Evolutionary conservation across 2,113 vertebrate species (phyloP), one percentile per base, ranked within the genome.

Genomic region (Mirounga angustirostris): DNA sequence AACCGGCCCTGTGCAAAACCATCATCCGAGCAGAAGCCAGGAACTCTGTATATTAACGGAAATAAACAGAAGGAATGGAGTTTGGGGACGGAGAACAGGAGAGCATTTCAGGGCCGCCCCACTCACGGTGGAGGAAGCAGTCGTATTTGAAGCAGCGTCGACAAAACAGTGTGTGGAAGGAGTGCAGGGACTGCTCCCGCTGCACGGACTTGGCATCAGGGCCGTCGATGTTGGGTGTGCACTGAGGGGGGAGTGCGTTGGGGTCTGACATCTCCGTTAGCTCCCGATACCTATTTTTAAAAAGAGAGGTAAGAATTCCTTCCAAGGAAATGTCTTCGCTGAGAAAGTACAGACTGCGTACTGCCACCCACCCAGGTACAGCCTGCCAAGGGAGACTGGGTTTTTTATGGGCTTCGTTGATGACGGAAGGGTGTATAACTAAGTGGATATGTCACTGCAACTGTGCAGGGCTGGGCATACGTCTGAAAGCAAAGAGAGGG

Each of bases 71-170:
- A 97, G 67, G 92, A 95, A 76, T 16, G 36, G 95, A 67, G 4
- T 56, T 21, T 82, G 91, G 76, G 58, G 76, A 87, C 54, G 2
- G 63, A 7, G 82, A 73, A 89, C 63, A 80, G 71, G 33, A 5
- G 36, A 13, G n/a, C 40, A 89, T 85, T 76, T 97, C 91, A 89
- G 79, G 94, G 95, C 5, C 15, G 82, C 88, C 81, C 63, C 96
- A 99, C 99, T 99, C 99, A 99, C 99, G 99, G 98, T 99, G 99
- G 95, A 99, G 99, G 97, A 99, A 99, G 96, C 99, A 99, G 99
- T 99, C 99, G 24, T 99, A 99, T 98, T 99, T 99, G 99, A 99
- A 99, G 99, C 99, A 99, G 81, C 99, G 99, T 36, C 99, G 99
- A 98, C 99, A 99, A 98, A 99, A 99, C 81, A 99, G 99, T 0